Evolutionary conservation across 2,888 invertebrate genomes (phyloP), one percentile per base, ranked within the genome.

Genomic region (Eilema depressum): DNA sequence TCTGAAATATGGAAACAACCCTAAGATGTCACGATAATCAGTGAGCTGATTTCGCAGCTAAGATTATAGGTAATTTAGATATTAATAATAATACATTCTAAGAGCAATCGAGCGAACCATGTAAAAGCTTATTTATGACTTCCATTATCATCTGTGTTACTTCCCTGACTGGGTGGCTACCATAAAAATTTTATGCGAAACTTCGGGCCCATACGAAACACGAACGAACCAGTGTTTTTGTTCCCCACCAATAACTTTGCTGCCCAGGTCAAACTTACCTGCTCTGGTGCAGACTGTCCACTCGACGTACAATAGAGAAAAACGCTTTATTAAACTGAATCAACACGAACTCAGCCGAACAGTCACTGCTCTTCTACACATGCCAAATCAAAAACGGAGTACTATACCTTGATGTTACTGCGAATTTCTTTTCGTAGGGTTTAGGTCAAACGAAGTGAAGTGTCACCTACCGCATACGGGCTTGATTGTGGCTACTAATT

Each of bases 41-140:
- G 7, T 47, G 47, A 5, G 47, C 47, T 47, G 47, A 47, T 47
- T 20, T 47, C 47, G 1, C 47, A 47, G 47, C 20, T 17, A 41
- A 20, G 47, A 47, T 20, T 47, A 47, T 47, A n/a, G n/a, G n/a
- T n/a, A 47, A 47, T 20, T 20, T 47, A 2, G 20, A 47, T 63
- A 37, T 47, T 28, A 26, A 23, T 63, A 47, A 2, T 26, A 47
- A 41, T 47, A 47, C 63, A 41, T 47, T 25, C 47, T 47, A 63
- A 63, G 63, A 63, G 47, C 47, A 25, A 63, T 47, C 57, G 59
- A 59, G 59, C 63, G 74, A 25, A 74, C 30, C 37, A 26, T 25
- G 41, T 63, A 25, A 63, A 63, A 26, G 20, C 63, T 17, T 63
- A 63, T 47, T 63, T 63, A 63, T 47, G 26, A 63, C 26, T 47